Evolutionary conservation across 2,888 invertebrate genomes (phyloP), one percentile per base, ranked within the genome.

Genomic region (Agrochola circellaris): DNA sequence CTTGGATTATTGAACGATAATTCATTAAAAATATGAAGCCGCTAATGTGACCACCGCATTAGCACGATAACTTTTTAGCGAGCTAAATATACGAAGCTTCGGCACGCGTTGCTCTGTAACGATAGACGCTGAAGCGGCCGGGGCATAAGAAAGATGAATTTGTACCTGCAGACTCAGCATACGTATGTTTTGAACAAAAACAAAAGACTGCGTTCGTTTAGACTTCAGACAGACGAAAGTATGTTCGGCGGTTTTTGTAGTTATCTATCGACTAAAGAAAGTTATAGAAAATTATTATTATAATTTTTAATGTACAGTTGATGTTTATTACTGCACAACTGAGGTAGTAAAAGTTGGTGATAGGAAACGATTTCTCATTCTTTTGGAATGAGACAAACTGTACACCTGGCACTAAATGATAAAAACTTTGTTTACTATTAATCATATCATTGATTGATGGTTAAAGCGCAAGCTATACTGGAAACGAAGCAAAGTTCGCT

Each of bases 251-350:
- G 58, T 74, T 23, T 73, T 17, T 65, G 34, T n/a, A 23, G n/a
- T 42, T 8, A 42, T 26, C 26, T 58, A 30, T 51, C 17, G 23
- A 17, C 13, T 30, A 11, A 42, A 60, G 79, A 77, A 79, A 68
- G 69, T 68, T 51, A 30, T 51, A 51, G 26, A 78, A 48, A 51
- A 67, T 66, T 2, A 67, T 38, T 20, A 13, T 15, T 38, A n/a
- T n/a, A n/a, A n/a, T 30, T 42, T 65, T 67, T 60, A 15, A 17
- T 77, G 8, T 76, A 34, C 15, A 8, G 23, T 58, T 58, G 48
- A 2, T 64, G 23, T 56, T 65, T 56, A 45, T 45, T 34, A 17
- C 73, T 56, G 11, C 11, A 61, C 17, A 38, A 48, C n/a, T 20
- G 48, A 42, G n/a, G 38, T 51, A n/a, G 30, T 61, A 34, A 77